Conservation (phyloP, 2,797 vertebrate genomes). For the Clarias platycephalus region DNA sequence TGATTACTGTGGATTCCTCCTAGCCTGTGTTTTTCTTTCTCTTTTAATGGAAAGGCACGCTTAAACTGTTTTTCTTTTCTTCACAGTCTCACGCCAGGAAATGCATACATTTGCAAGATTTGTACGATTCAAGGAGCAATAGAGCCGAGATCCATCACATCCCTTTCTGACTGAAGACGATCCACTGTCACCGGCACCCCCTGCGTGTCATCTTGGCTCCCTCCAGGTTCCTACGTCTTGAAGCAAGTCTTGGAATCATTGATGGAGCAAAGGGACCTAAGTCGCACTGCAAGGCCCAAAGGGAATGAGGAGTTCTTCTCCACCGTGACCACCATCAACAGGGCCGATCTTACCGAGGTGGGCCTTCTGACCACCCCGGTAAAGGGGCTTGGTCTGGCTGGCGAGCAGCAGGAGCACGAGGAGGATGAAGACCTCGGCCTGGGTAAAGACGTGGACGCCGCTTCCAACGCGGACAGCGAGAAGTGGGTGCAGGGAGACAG, state of each 20-base stretch:
- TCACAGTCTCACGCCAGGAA: constrained; percentile 76
- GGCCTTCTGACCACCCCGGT: constrained; percentile 64
- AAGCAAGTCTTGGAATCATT: constrained; percentile 64
- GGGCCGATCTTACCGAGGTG: constrained; percentile 68
- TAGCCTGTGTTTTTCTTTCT: neutral
- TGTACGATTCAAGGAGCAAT: constrained; percentile 55
- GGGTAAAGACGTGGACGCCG: constrained; percentile 81
- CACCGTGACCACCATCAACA: constrained; percentile 68
- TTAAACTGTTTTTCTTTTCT: constrained; percentile 49
- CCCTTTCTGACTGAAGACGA: constrained; percentile 47
- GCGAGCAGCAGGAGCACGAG: constrained; percentile 85
- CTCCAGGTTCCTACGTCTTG: constrained; percentile 48
- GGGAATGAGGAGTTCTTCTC: constrained; percentile 82
- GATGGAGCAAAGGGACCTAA: constrained; percentile 94
- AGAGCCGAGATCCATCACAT: constrained; percentile 47
- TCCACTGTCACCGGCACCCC: constrained; percentile 34
- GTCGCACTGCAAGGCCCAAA: constrained; percentile 83
- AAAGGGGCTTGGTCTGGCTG: constrained; percentile 78
- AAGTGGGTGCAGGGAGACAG: constrained; percentile 81
- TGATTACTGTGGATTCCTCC: neutral
- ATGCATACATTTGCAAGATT: constrained; percentile 71
- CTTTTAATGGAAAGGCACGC: neutral
- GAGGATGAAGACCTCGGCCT: constrained; percentile 85
- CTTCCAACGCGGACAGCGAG: constrained; percentile 82
- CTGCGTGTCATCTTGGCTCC: constrained; percentile 38